Evolutionary conservation across 2,888 invertebrate genomes (phyloP).

Genomic region (Chymomyza fuscimana): DNA sequence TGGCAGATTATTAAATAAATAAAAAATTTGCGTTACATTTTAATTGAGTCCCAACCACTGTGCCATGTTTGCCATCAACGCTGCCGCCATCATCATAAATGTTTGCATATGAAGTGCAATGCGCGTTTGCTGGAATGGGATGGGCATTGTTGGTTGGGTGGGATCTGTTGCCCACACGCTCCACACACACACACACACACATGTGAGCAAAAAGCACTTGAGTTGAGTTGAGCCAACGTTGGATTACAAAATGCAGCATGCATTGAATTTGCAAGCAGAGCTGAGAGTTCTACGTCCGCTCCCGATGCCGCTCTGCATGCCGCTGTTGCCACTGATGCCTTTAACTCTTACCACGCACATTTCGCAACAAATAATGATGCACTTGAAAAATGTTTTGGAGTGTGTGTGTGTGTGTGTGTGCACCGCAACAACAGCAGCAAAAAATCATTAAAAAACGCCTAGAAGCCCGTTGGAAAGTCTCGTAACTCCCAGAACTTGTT

Average conservation of each 20-base stretch:
- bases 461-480: no score
- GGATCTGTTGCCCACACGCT: not conserved
- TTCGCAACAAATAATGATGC: conserved; percentile 72
- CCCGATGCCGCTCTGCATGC: conserved; percentile 28
- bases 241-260: conserved; percentile 69
- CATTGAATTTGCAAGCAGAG: conserved; percentile 63
- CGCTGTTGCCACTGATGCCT: conserved; percentile 9
- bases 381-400: conserved; percentile 64
- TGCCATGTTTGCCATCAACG: not conserved
- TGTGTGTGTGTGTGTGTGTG: conserved; percentile 38
- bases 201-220: conserved; percentile 52
- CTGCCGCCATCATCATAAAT: conserved; percentile 58
- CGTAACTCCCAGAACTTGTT: conserved; percentile 3
- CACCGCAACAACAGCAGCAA: conserved; percentile 36
- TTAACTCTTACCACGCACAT: conserved; percentile 22
- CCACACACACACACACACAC: not conserved
- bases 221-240: conserved; percentile 53
- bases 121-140: conserved; percentile 32
- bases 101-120: conserved; percentile 69
- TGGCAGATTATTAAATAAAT: no score
- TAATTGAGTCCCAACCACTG: not conserved
- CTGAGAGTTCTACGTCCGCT: not conserved
- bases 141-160: conserved; percentile 15
- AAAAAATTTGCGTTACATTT: not conserved
- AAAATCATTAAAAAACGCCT: conserved; percentile 64